These are phyloP conservation scores for Schizaphis graminum DNA, from an alignment of 2,888 invertebrate species.

Conservation along the genomic window DNA sequence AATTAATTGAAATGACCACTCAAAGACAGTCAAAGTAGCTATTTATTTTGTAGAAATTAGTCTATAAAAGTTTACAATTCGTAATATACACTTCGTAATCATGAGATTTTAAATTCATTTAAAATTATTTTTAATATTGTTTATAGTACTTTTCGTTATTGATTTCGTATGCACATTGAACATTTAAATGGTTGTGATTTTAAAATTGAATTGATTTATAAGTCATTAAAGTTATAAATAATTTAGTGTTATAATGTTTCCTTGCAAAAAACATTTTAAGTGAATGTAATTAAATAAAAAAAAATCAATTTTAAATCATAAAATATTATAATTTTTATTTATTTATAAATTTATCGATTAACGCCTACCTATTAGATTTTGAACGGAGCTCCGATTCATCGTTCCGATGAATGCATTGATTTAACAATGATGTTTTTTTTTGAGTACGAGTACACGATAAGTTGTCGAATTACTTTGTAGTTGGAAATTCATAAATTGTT, in stretches of 20 bases:
- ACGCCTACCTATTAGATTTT: neutral
- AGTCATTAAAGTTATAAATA: neutral
- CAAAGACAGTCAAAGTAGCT: neutral
- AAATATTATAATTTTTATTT: neutral
- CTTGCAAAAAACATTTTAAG: neutral
- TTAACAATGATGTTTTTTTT: too few species aligned
- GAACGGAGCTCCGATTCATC: too few species aligned
- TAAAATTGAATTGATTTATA: neutral
- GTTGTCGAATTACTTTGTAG: too few species aligned
- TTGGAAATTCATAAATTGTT: too few species aligned
- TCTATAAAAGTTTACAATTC: neutral
- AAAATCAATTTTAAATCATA: neutral
- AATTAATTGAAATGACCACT: neutral
- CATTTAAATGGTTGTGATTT: neutral
- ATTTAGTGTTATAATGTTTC: neutral
- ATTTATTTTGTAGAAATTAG: neutral
- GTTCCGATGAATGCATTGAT: too few species aligned
- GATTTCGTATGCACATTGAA: neutral
- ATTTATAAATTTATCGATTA: neutral
- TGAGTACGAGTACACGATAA: too few species aligned
- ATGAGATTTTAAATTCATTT: neutral
- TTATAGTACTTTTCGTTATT: neutral
- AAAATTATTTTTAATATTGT: neutral
- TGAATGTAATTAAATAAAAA: neutral
- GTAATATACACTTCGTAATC: neutral